These are phyloP conservation scores for Platycheirus rosarum DNA, from an alignment of 2,888 invertebrate genomes.

Conservation along the genomic window DNA sequence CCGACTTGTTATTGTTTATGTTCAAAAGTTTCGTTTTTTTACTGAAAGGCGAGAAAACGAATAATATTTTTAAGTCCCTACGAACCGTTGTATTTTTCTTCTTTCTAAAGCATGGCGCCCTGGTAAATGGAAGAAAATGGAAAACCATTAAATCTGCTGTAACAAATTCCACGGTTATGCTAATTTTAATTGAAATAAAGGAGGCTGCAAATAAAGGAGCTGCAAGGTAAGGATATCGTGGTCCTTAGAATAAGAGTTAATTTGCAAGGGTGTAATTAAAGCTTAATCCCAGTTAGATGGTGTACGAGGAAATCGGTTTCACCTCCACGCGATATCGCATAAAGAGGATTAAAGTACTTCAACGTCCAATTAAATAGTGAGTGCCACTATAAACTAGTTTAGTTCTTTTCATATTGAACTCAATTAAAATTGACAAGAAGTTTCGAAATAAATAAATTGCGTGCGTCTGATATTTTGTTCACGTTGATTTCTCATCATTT, in stretches of 20 bases:
- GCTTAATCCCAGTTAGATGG: constrained; percentile 49
- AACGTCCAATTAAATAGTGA: constrained; percentile 51
- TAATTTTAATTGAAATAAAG: constrained; percentile 69
- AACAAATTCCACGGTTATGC: constrained; percentile 60
- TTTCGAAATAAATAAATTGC: not conserved
- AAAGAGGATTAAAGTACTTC: constrained; percentile 56
- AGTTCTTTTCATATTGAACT: constrained; percentile 43
- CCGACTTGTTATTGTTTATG: too few relatives aligned
- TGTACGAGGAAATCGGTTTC: constrained; percentile 40
- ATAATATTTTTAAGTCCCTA: too few relatives aligned
- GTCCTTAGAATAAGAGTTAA: constrained; percentile 46
- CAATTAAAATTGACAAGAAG: constrained; percentile 10
- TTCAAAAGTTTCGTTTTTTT: too few relatives aligned
- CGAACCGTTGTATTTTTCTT: too few relatives aligned
- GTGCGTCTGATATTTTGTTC: too few relatives aligned
- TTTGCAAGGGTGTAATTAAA: constrained; percentile 54
- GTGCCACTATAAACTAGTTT: constrained; percentile 36
- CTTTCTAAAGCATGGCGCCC: constrained; percentile 8
- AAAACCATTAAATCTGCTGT: constrained; percentile 50
- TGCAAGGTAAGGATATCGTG: constrained; percentile 50
- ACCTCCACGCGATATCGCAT: constrained; percentile 29
- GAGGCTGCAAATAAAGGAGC: too few relatives aligned
- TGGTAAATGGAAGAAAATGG: constrained; percentile 33
- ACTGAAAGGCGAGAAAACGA: too few relatives aligned
- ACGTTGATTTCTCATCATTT: too few relatives aligned